Evolutionary conservation across 2,888 invertebrate genomes (phyloP), one percentile per base, ranked within the genome.

Genomic region (Lucinisca nassula): DNA sequence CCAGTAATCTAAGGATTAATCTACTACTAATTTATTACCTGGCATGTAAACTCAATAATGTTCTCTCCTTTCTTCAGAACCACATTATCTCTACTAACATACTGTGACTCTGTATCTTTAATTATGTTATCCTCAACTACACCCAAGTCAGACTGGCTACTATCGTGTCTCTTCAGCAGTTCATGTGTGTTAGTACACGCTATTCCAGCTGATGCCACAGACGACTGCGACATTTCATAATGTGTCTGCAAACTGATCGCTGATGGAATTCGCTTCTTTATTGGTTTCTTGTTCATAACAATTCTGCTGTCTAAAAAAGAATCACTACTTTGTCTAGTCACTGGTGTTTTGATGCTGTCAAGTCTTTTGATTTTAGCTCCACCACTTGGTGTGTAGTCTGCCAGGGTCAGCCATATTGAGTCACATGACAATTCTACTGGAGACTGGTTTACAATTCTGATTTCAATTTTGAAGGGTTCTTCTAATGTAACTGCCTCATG

Each of bases 1-100:
- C n/a, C n/a, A n/a, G n/a, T n/a, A n/a, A n/a, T n/a, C n/a, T n/a
- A n/a, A n/a, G n/a, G n/a, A n/a, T n/a, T n/a, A n/a, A n/a, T n/a
- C n/a, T n/a, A n/a, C n/a, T 21, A 51, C 40, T 10, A 40, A 40
- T 4, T n/a, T 67, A 90, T 88, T 91, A 97, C 97, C 96, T 96
- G 96, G 70, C 91, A 84, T 74, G 92, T 92, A 21, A 97, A 93
- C n/a, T 91, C 91, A 37, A 97, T 87, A 24, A 90, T 92, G 92
- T 97, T 97, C 35, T 91, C 92, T 70, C 97, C 97, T 32, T 97
- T 97, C 83, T 95, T 92, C n/a, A 96, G 91, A 1, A 92, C 91
- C 77, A 96, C 93, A 92, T 96, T 93, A 51, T 93, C 88, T 0
- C 96, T 96, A 21, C 94, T 95, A n/a, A 98, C 97, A 85, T 97